Evolutionary conservation across 2,797 vertebrate genomes (phyloP).

Genomic region (Sparidentex hasta): DNA sequence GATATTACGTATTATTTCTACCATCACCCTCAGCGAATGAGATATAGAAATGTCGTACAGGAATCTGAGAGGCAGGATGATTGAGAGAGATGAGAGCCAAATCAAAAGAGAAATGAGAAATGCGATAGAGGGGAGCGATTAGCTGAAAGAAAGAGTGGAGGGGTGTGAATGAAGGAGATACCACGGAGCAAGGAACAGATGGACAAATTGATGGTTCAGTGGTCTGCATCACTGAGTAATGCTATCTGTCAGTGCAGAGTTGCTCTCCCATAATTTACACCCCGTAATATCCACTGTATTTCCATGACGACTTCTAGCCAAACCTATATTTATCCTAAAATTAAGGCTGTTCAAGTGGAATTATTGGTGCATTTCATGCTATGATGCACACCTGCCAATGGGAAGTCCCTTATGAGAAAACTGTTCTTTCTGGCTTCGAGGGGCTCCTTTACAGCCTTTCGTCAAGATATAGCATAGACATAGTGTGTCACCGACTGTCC

Average conservation of each 20-base stretch:
- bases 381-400: neutral
- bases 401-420: neutral
- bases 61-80: slow-evolving; percentile 42
- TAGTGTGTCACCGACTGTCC: slow-evolving; percentile 3
- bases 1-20: slow-evolving; percentile 51
- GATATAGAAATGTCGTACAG: slow-evolving; percentile 41
- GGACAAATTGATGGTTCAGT: slow-evolving; percentile 66
- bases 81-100: slow-evolving; percentile 47
- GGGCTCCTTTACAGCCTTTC: neutral
- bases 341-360: slow-evolving; percentile 2
- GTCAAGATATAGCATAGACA: neutral
- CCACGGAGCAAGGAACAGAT: slow-evolving; percentile 55
- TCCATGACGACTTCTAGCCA: neutral
- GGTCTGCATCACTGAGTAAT: slow-evolving; percentile 64
- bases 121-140: slow-evolving; percentile 11
- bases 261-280: slow-evolving; percentile 47
- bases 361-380: slow-evolving; percentile 11
- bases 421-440: neutral
- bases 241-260: slow-evolving; percentile 58
- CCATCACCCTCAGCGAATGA: slow-evolving; percentile 42
- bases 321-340: slow-evolving; percentile 36
- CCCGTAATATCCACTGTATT: slow-evolving; percentile 29
- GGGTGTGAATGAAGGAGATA: slow-evolving; percentile 27
- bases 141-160: slow-evolving; percentile 15
- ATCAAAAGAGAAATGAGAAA: slow-evolving; percentile 60